Conservation (phyloP, 1,140 invertebrate genomes). For the Euschistus heros region DNA sequence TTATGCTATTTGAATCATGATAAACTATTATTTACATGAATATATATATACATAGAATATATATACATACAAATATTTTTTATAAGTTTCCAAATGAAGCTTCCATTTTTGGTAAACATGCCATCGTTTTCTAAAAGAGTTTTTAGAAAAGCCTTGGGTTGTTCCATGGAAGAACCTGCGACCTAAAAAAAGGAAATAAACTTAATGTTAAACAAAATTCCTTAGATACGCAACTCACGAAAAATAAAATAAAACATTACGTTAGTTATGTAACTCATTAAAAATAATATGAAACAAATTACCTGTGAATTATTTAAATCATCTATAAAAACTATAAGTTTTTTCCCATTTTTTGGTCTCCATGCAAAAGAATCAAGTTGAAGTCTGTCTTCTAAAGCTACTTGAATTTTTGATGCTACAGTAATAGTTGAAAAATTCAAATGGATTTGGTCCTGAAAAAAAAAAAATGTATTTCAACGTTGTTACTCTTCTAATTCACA, state of each 20-base stretch:
- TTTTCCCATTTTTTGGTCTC: conserved; percentile 48
- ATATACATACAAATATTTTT: background rate
- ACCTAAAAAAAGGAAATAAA: too few species aligned
- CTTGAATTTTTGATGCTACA: conserved; percentile 76
- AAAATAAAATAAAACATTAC: too few species aligned
- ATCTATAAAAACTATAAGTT: conserved; percentile 79
- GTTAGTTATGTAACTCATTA: too few species aligned
- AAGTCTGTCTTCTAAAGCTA: conserved; percentile 59
- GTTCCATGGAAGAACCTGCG: background rate
- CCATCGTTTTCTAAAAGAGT: background rate
- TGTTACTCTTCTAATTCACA: too few species aligned
- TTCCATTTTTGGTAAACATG: background rate
- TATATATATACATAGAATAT: too few species aligned
- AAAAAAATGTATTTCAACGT: too few species aligned
- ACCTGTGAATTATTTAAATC: conserved; percentile 91
- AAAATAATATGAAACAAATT: background rate
- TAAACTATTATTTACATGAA: too few species aligned
- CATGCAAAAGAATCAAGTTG: background rate
- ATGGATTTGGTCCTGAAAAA: conserved; percentile 50
- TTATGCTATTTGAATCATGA: too few species aligned
- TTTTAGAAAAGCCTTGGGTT: background rate
- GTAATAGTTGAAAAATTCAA: conserved; percentile 87
- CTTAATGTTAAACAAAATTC: too few species aligned
- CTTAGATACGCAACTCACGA: too few species aligned
- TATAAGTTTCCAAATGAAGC: background rate